A percentile compares a stretch with the other conserved stretches of the same genome.
These are phyloP conservation scores for Hyperoodon ampullatus DNA, from an alignment of 2,113 vertebrate genomes.

Conservation along the genomic window DNA sequence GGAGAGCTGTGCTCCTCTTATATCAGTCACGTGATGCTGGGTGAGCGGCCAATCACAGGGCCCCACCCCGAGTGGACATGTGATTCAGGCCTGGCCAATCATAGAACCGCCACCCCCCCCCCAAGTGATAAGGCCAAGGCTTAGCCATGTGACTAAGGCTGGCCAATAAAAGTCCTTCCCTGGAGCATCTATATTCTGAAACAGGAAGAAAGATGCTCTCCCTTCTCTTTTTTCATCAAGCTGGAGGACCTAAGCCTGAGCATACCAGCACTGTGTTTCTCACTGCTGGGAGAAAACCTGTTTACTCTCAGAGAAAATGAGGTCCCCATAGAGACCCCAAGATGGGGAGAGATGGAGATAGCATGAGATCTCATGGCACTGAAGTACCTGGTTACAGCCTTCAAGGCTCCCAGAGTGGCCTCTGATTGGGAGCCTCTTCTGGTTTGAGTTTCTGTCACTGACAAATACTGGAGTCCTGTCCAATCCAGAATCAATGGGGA, in stretches of 20 bases:
- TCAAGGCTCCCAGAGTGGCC: too few relatives aligned
- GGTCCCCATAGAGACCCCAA: background rate
- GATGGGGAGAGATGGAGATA: too few relatives aligned
- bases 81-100: background rate
- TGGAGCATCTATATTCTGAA: background rate
- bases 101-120: background rate
- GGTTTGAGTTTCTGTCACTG: too few relatives aligned
- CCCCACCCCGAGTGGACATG: background rate
- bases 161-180: background rate
- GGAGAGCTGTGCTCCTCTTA: background rate
- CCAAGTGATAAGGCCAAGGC: background rate
- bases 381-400: too few relatives aligned
- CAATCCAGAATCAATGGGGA: background rate
- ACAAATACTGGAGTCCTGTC: too few relatives aligned
- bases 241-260: background rate
- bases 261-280: background rate
- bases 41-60: background rate
- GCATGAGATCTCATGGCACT: too few relatives aligned
- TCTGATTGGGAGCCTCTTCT: too few relatives aligned
- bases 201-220: background rate
- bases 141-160: background rate
- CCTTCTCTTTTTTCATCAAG: background rate
- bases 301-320: background rate
- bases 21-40: background rate
- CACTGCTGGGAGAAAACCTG: background rate